These are phyloP conservation scores for Leucoraja ocellata DNA, from an alignment of 2,797 vertebrate genomes.

Conservation along the genomic window DNA sequence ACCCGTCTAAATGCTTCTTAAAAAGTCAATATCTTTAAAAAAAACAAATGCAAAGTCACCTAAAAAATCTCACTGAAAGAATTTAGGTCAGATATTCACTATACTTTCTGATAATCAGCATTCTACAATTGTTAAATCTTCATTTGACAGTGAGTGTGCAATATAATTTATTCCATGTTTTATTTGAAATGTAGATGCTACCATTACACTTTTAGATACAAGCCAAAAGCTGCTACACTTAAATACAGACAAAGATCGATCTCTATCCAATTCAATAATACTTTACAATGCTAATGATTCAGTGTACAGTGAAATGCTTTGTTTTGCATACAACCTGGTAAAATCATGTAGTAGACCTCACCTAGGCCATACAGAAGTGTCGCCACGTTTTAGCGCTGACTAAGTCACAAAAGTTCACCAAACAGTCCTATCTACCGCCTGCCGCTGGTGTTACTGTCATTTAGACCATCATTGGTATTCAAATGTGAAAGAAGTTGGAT, in stretches of 20 bases:
- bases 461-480: background rate
- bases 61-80: background rate
- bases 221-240: background rate
- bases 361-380: too few species aligned
- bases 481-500: background rate
- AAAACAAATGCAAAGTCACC: background rate
- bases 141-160: background rate
- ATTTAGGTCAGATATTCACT: background rate
- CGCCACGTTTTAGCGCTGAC: too few species aligned
- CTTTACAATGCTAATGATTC: too few species aligned
- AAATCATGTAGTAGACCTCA: too few species aligned
- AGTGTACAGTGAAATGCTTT: too few species aligned
- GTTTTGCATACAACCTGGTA: too few species aligned
- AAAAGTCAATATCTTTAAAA: background rate
- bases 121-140: background rate
- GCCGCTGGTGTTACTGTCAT: too few species aligned
- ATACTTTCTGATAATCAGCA: background rate
- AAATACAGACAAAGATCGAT: background rate
- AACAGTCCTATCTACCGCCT: too few species aligned
- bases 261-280: too few species aligned
- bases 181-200: background rate
- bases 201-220: background rate
- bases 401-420: too few species aligned
- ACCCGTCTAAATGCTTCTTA: too few species aligned
- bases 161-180: background rate